Percentiles rank a stretch among this genome's conserved stretches.
These are phyloP conservation scores for Theretra japonica DNA, from an alignment of 2,888 invertebrate species.

Conservation along the genomic window DNA sequence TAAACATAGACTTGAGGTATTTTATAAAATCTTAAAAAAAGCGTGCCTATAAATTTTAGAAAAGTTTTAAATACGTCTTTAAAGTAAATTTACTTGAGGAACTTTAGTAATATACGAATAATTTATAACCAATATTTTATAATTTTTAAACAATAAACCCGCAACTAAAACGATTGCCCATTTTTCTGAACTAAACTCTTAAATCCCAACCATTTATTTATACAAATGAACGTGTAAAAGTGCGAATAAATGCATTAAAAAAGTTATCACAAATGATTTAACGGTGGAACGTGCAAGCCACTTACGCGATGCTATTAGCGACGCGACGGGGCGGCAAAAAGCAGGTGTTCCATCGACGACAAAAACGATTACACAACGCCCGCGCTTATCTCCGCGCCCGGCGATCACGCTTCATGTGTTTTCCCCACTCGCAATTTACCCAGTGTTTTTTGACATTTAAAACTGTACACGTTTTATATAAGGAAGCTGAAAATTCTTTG, in stretches of 20 bases:
- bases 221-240: neutral
- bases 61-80: too few species aligned
- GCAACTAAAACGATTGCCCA: too few species aligned
- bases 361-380: conserved; percentile 21
- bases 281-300: neutral
- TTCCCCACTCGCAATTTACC: neutral
- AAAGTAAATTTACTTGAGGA: too few species aligned
- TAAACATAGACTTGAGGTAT: too few species aligned
- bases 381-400: neutral
- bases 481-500: neutral
- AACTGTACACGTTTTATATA: neutral
- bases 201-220: neutral
- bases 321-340: neutral
- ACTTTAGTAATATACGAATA: too few species aligned
- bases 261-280: conserved; percentile 5
- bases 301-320: conserved; percentile 12
- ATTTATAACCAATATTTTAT: too few species aligned
- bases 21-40: too few species aligned
- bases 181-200: neutral
- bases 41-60: too few species aligned
- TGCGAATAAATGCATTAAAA: neutral
- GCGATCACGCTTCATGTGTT: neutral
- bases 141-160: too few species aligned
- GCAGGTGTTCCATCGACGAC: conserved; percentile 2
- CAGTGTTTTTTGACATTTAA: neutral